Base-by-base conservation (phyloP, 2,797 vertebrate genomes). In the Tapera naevia region DNA sequence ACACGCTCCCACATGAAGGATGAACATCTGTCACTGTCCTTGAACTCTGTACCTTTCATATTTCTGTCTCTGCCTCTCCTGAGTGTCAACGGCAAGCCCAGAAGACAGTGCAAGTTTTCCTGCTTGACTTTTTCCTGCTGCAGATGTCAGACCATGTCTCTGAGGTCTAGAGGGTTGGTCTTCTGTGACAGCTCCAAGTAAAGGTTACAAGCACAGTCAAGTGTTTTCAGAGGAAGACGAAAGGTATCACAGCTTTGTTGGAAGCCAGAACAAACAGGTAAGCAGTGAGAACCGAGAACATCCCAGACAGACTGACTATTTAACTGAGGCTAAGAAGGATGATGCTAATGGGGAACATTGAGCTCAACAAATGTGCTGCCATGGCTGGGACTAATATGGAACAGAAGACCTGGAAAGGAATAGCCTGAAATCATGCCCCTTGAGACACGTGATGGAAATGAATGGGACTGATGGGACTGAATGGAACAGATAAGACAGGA, bases 271-370 rank as follows among this genome's bases (percentile, higher is more conserved):
- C 5, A 27, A 50, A n/a, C 32, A 53, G 27, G 19, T 32, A 81
- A 65, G 28, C 35, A 81, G n/a, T 6, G 5, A 67, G 25, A 9
- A 74, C 32, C 3, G 11, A 62, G 39, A 6, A 70, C 11, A 74
- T n/a, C 3, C 11, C 1, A 0, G 24, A 27, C 7, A 1, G 18
- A 54, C 0, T 10, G 24, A 25, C 43, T 35, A 48, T 80, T 51
- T 19, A 80, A 24, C 9, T 7, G 17, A 78, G 24, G 11, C 27
- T 23, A 28, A 13, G 32, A 17, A 70, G 48, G 56, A 80, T 78
- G 28, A 35, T 13, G 8, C 0, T 54, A 35, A 46, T 7, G 1
- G 1, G 1, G 8, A 88, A 22, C 28, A 30, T 15, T 32, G 21
- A 0, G 0, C 35, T 39, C 33, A 81, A 60, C 10, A 84, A 64